Evolutionary conservation across 2,888 invertebrate species (phyloP), one percentile per base, ranked within the genome.

Genomic region (Clitarchus hookeri): DNA sequence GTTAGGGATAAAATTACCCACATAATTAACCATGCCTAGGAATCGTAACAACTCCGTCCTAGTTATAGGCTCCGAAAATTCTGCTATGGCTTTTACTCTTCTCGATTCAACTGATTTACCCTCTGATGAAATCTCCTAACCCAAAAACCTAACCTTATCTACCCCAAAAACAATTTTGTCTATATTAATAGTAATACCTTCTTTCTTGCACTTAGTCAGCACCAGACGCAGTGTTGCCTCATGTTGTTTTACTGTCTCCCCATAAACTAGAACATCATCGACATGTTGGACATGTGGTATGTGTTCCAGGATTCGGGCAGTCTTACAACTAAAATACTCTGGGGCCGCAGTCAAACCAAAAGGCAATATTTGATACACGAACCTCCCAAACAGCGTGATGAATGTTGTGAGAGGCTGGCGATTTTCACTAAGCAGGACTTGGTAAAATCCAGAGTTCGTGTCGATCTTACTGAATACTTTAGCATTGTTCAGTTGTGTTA

Each of bases 301-400:
- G n/a, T 65, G 11, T 65, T 65, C 8, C 16, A 65, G n/a, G 13
- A 65, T 65, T 19, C 65, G 65, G 8, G 65, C 65, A 65, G 16
- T 23, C 65, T 65, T 65, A n/a, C 65, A 65, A 65, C 65, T 65
- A 19, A 65, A 65, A 65, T 65, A 65, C n/a, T 65, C 65, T 65
- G 65, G 65, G 16, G 65, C 65, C 16, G 23, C 65, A 65, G 6
- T 65, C n/a, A 65, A 19, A n/a, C 65, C 65, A 65, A 65, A 65
- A 65, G 65, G 65, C 65, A 65, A 65, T n/a, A 1, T 65, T 23
- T 23, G 65, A 65, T 65, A 65, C 65, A 65, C 16, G n/a, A 65
- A 65, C 65, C 65, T 65, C 65, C 65, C 65, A 65, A 65, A 65
- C 16, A 23, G 65, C 11, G 65, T 65, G 65, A 65, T 65, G n/a